Percentiles rank a stretch among this genome's conserved stretches.
Evolutionary conservation across 64 coral and sea anemone species (phyloP).

Genomic region (Stichodactyla helianthus): DNA sequence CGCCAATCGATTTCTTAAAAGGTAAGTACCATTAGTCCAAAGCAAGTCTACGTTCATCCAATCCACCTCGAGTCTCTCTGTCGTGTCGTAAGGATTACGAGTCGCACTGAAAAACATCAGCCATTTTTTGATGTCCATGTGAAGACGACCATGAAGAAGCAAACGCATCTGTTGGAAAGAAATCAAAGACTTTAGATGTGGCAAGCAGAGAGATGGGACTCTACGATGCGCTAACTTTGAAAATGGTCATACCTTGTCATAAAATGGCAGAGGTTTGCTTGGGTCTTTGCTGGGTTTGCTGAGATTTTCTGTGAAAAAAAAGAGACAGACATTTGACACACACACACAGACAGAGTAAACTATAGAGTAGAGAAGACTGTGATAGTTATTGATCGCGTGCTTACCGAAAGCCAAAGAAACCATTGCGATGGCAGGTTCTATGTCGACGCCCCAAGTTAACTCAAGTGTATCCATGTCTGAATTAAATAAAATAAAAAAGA

Average conservation of each 20-base stretch:
- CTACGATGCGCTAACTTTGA: background rate
- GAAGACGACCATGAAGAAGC: conserved; percentile 81
- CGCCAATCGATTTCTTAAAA: background rate
- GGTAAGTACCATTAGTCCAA: conserved; percentile 89
- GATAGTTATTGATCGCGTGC: background rate
- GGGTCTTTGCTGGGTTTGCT: conserved; percentile 89
- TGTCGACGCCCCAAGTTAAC: conserved; percentile 95
- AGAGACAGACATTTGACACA: background rate
- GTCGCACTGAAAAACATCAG: conserved; percentile 86
- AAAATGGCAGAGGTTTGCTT: conserved; percentile 90
- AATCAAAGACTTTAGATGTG: background rate
- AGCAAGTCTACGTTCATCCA: conserved; percentile 86
- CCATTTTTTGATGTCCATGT: conserved; percentile 84
- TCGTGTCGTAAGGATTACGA: conserved; percentile 86
- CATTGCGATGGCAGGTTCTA: conserved; percentile 76
- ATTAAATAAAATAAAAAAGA: background rate
- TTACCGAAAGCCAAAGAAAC: conserved; percentile 89
- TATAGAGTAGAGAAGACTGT: no score
- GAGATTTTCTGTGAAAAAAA: conserved; percentile 53
- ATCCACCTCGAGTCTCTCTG: conserved; percentile 84
- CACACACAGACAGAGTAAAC: background rate
- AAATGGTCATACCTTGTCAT: conserved; percentile 71
- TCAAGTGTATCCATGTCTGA: conserved; percentile 77
- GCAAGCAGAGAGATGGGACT: background rate
- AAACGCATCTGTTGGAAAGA: conserved; percentile 47